Percentiles rank a stretch among this genome's conserved stretches.
Evolutionary conservation across 2,888 invertebrate species (phyloP).

Genomic region (Mayetiola destructor): DNA sequence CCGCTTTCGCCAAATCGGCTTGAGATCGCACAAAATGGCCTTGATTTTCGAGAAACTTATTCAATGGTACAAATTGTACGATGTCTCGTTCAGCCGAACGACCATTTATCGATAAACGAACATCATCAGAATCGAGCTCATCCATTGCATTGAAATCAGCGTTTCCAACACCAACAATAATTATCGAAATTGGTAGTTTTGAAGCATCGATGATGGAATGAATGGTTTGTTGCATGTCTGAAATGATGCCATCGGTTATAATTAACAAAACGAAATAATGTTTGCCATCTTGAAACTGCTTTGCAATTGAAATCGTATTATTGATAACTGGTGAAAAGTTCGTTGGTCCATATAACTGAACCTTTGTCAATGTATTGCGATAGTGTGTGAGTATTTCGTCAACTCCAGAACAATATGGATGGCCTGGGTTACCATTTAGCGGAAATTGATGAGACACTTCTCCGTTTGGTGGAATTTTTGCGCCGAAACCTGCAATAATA

Average conservation of each 20-base stretch:
- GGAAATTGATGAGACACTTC: constrained; percentile 14
- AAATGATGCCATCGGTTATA: constrained; percentile 9
- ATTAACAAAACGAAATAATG: constrained; percentile 11
- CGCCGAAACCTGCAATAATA: constrained; percentile 9
- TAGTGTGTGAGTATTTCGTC: constrained; percentile 4
- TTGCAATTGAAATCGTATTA: constrained; percentile 5
- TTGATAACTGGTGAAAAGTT: constrained; percentile 10
- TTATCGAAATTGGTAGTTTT: constrained; percentile 9
- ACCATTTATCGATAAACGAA: constrained; percentile 2
- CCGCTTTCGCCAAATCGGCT: constrained; percentile 10
- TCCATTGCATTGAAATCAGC: constrained; percentile 13
- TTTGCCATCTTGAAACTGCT: constrained; percentile 12
- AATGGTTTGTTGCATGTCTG: constrained; percentile 1
- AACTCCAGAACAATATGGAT: constrained; percentile 1
- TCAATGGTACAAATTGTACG: constrained; percentile 14
- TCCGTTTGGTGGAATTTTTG: constrained; percentile 2
- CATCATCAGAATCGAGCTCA: constrained; percentile 9
- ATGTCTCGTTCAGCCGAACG: constrained; percentile 10
- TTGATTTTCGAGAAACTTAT: not conserved
- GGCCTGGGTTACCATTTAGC: not conserved
- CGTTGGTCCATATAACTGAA: constrained; percentile 1
- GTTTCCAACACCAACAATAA: constrained; percentile 10
- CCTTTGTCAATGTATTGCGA: not conserved
- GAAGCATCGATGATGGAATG: constrained; percentile 5
- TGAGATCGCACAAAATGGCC: constrained; percentile 2